These are phyloP conservation scores for Ceratoteleas bidentatus DNA, from an alignment of 1,140 invertebrate genomes.

Conservation along the genomic window DNA sequence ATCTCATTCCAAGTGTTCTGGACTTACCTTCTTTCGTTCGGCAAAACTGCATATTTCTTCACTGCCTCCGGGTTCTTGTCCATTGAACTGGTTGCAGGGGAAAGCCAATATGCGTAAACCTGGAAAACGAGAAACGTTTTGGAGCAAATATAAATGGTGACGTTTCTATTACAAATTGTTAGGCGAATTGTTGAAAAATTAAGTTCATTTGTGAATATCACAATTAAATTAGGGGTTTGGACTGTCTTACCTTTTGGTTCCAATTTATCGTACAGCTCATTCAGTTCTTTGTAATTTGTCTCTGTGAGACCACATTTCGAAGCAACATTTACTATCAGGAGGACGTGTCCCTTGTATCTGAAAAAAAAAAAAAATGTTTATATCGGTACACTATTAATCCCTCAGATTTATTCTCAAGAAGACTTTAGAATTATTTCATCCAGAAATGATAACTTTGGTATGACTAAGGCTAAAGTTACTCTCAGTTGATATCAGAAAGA, in stretches of 20 bases:
- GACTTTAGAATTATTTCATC: too few species aligned
- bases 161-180: background rate
- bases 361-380: constrained; percentile 42
- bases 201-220: background rate
- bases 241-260: constrained; percentile 82
- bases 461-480: too few species aligned
- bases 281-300: constrained; percentile 90
- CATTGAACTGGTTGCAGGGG: constrained; percentile 96
- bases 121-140: constrained; percentile 49
- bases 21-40: constrained; percentile 83
- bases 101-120: constrained; percentile 93
- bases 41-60: constrained; percentile 90
- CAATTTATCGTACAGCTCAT: constrained; percentile 89
- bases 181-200: background rate
- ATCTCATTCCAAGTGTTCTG: background rate
- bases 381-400: too few species aligned
- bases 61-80: constrained; percentile 88
- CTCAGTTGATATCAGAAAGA: too few species aligned
- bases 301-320: constrained; percentile 93
- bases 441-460: too few species aligned
- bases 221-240: background rate
- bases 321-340: constrained; percentile 93
- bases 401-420: too few species aligned
- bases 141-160: too few species aligned
- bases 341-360: constrained; percentile 87